A percentile compares a stretch with the other conserved stretches of the same genome.
phyloP scores from a whole-genome alignment of 2,113 vertebrate species.

The Scortum barcoo region DNA sequence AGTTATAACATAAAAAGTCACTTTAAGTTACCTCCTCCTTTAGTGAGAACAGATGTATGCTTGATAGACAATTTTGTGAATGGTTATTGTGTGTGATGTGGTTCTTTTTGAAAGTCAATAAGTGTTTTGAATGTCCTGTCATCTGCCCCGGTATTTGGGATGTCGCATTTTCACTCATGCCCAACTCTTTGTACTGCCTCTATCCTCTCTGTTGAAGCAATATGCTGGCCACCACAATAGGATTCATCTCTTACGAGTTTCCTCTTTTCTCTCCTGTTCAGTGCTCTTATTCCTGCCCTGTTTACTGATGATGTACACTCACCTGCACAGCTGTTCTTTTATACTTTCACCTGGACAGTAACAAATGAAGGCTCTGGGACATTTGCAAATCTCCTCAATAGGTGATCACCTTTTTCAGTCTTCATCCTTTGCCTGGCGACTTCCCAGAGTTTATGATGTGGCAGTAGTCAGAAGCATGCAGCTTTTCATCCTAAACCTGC shows the following conservation, averaged over 20 bases:
- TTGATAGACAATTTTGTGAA: neutral
- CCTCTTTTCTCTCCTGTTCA: neutral
- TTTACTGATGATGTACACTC: neutral
- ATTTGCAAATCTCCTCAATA: neutral
- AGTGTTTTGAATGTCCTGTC: neutral
- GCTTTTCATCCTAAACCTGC: neutral
- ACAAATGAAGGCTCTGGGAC: neutral
- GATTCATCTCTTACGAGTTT: neutral
- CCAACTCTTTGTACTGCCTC: neutral
- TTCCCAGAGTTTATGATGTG: neutral
- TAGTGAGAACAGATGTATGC: neutral
- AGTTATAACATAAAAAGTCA: neutral
- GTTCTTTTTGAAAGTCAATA: neutral
- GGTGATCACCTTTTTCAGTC: neutral
- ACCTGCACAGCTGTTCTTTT: neutral
- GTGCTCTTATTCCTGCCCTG: neutral
- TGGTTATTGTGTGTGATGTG: neutral
- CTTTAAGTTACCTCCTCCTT: neutral
- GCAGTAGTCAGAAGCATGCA: neutral
- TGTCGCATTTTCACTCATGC: too few relatives aligned
- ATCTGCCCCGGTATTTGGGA: slow-evolving; percentile 3
- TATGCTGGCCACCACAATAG: neutral
- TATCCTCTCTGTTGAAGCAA: neutral
- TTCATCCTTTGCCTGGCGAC: neutral
- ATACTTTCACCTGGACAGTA: neutral